Evolutionary conservation across 2,797 vertebrate species (phyloP), one percentile per base, ranked within the genome.

Genomic region (Eremophila alpestris): DNA sequence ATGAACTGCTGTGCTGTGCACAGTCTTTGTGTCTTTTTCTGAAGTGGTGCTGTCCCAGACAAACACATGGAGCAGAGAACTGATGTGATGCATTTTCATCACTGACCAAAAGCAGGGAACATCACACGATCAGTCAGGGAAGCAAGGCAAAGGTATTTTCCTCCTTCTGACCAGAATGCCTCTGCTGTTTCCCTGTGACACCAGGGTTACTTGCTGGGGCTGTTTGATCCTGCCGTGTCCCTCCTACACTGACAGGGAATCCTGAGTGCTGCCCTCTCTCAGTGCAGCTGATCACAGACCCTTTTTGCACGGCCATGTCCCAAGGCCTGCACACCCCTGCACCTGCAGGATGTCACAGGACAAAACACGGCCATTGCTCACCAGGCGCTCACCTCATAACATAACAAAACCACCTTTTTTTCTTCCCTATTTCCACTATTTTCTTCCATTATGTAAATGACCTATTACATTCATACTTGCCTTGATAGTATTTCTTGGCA

Each of bases 371-470:
- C 26, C 2, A 30, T 56, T 56, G 68, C 77, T 94, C 54, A 40
- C 51, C 51, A 49, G 43, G 11, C 65, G 84, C 43, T 84, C 64
- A 21, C 8, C 75, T 74, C 38, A 13, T 9, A 69, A 83, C 46
- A 49, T 38, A 90, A 45, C 38, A 67, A 76, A 82, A 34, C 1
- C 34, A 54, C 32, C 62, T 67, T 59, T 85, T 46, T 34, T 55
- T 4, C 67, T 45, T 67, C 21, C 17, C 7, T 7, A 3, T 60
- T 55, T 86, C 60, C 83, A 82, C 83, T n/a, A 23, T 91, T 93
- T 94, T 95, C 60, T 65, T 71, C 64, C 70, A 40, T 75, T 89
- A 90, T 68, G 65, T 84, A 89, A 97, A 90, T 76, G 48, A n/a
- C 22, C 49, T 85, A 34, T 76, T 69, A 85, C 29, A 76, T 12